Conservation (phyloP, 37 sponge, comb jelly and placozoan genomes). For the Axinella damicornis region DNA sequence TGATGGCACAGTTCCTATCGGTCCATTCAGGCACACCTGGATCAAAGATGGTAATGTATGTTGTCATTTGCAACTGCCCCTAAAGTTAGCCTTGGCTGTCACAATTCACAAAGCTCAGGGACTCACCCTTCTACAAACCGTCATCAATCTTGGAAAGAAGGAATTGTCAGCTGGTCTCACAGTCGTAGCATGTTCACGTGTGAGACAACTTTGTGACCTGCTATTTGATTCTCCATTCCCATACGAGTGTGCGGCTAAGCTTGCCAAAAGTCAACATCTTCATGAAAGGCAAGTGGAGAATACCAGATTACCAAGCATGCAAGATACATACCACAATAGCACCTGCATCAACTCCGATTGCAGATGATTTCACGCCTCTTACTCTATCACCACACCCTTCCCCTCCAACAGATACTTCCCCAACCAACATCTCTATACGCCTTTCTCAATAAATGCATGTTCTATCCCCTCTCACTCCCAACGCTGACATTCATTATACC, state of each 20-base stretch:
- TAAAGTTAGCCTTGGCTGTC: slow-evolving; percentile 30
- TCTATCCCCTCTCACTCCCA: no score
- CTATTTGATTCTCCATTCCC: slow-evolving; percentile 26
- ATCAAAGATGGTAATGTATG: neutral
- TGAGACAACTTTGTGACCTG: slow-evolving; percentile 12
- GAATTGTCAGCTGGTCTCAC: slow-evolving; percentile 54
- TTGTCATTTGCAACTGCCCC: slow-evolving; percentile 16
- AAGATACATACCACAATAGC: no score
- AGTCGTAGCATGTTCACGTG: slow-evolving; percentile 58
- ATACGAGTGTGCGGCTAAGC: slow-evolving; percentile 10
- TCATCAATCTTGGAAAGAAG: slow-evolving; percentile 46
- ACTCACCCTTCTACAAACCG: slow-evolving; percentile 37
- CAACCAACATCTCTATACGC: no score
- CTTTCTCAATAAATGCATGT: no score
- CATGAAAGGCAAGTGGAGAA: slow-evolving; percentile 17
- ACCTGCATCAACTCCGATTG: no score
- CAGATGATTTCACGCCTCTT: no score
- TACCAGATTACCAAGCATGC: neutral
- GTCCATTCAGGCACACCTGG: slow-evolving; percentile 20
- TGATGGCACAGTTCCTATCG: slow-evolving; percentile 34
- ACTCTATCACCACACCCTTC: no score
- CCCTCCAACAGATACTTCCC: no score
- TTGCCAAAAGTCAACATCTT: slow-evolving; percentile 16
- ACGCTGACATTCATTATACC: no score
- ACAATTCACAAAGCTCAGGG: slow-evolving; percentile 68